These are phyloP conservation scores for Zaprionus ornatus DNA, from an alignment of 1,140 invertebrate genomes.

Conservation along the genomic window DNA sequence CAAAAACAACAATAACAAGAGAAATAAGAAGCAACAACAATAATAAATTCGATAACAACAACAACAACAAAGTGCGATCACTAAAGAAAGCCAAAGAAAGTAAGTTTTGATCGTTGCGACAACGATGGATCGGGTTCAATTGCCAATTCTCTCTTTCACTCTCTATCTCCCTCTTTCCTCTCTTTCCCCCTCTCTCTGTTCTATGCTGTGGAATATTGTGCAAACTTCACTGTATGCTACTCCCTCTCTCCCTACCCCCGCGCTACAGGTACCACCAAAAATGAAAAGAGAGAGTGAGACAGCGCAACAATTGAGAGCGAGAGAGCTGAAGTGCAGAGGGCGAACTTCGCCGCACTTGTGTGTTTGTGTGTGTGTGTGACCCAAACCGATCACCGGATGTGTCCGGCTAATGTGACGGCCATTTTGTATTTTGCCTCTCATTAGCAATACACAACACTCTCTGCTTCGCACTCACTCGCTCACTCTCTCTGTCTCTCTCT, in stretches of 20 bases:
- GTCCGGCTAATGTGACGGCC: conserved; percentile 73
- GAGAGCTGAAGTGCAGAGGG: conserved; percentile 4
- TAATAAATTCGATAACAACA: conserved; percentile 20
- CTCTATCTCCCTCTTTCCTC: background rate
- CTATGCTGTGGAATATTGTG: conserved; percentile 14
- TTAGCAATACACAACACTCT: conserved; percentile 46
- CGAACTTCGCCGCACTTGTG: background rate
- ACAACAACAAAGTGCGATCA: conserved; percentile 40
- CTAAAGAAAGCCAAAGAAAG: conserved; percentile 66
- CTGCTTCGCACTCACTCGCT: background rate
- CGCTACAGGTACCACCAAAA: background rate
- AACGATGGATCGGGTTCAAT: background rate
- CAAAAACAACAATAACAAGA: conserved; percentile 13
- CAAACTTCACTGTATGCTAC: background rate
- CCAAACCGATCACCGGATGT: conserved; percentile 65
- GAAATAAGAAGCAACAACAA: conserved; percentile 21
- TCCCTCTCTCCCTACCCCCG: background rate
- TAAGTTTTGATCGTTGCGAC: conserved; percentile 51
- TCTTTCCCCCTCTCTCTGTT: conserved; percentile 14
- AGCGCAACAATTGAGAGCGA: background rate
- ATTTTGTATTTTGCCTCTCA: conserved; percentile 74
- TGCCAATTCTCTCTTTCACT: conserved; percentile 3
- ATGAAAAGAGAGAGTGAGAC: background rate
- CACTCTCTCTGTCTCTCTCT: background rate
- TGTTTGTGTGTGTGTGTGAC: conserved; percentile 39